phyloP scores from a whole-genome alignment of 2,113 vertebrate species.

The Chiloscyllium plagiosum region DNA sequence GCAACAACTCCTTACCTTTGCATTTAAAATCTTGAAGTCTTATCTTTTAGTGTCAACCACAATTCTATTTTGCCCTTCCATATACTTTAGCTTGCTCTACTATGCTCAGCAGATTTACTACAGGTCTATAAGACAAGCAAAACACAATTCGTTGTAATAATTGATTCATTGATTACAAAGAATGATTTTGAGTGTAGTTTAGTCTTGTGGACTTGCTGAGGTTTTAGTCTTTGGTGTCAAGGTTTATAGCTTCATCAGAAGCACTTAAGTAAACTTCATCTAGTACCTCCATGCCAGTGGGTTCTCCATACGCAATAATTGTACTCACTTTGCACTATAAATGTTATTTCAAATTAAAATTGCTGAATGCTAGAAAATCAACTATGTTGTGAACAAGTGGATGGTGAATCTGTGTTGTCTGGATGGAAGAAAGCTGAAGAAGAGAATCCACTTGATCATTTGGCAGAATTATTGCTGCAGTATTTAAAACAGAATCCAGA shows the following conservation, averaged over 20 bases:
- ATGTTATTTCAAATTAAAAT: constrained; percentile 22
- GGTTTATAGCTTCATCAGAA: background rate
- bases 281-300: too few relatives aligned
- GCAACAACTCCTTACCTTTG: background rate
- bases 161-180: background rate
- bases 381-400: background rate
- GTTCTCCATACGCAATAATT: background rate
- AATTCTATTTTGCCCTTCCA: background rate
- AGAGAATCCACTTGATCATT: background rate
- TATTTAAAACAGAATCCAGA: background rate
- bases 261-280: background rate
- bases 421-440: background rate
- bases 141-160: background rate
- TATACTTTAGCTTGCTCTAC: background rate
- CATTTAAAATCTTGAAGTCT: background rate
- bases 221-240: background rate
- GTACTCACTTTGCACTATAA: background rate
- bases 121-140: background rate
- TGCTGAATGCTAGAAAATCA: background rate
- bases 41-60: background rate
- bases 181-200: background rate
- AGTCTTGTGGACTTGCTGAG: background rate
- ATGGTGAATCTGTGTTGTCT: background rate
- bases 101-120: background rate
- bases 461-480: background rate